These are phyloP conservation scores for Platycheirus albimanus DNA, from an alignment of 2,888 invertebrate species.

Conservation along the genomic window DNA sequence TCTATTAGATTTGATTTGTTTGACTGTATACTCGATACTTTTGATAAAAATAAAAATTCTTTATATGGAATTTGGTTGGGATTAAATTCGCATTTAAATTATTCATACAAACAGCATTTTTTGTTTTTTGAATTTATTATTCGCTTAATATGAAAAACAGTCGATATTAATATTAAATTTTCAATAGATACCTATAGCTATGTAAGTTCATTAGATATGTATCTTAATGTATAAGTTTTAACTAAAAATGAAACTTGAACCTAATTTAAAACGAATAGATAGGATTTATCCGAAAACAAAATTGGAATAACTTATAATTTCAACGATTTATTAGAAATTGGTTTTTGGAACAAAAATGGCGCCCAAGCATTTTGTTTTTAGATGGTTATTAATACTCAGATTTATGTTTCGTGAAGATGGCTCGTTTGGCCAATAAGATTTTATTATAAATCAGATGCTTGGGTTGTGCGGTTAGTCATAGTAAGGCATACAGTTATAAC, in stretches of 20 bases:
- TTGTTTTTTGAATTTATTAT: slow-evolving; percentile 40
- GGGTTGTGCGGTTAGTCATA: slow-evolving; percentile 14
- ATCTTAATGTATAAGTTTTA: slow-evolving; percentile 18
- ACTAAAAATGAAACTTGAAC: slow-evolving; percentile 55
- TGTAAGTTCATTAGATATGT: slow-evolving; percentile 43
- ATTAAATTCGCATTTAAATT: slow-evolving; percentile 71
- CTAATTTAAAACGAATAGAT: slow-evolving; percentile 52
- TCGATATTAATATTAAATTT: slow-evolving; percentile 47
- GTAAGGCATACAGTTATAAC: slow-evolving; percentile 3
- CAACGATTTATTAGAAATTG: slow-evolving; percentile 38
- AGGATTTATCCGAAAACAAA: slow-evolving; percentile 4
- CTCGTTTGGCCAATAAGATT: slow-evolving; percentile 31
- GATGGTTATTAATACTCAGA: slow-evolving; percentile 11
- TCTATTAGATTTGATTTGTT: slow-evolving; percentile 43
- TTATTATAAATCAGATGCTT: slow-evolving; percentile 39
- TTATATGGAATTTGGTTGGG: slow-evolving; percentile 52
- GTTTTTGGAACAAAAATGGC: slow-evolving; percentile 48
- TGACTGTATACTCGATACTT: slow-evolving; percentile 29
- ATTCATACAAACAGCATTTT: slow-evolving; percentile 23
- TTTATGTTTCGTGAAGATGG: slow-evolving; percentile 23
- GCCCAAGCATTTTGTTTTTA: slow-evolving; percentile 34
- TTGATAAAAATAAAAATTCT: slow-evolving; percentile 24
- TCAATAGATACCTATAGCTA: too few relatives aligned
- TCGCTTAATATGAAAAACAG: slow-evolving; percentile 45
- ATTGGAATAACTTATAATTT: slow-evolving; percentile 27